Evolutionary conservation across 2,797 vertebrate species (phyloP).

Genomic region (Poecilia gillii): DNA sequence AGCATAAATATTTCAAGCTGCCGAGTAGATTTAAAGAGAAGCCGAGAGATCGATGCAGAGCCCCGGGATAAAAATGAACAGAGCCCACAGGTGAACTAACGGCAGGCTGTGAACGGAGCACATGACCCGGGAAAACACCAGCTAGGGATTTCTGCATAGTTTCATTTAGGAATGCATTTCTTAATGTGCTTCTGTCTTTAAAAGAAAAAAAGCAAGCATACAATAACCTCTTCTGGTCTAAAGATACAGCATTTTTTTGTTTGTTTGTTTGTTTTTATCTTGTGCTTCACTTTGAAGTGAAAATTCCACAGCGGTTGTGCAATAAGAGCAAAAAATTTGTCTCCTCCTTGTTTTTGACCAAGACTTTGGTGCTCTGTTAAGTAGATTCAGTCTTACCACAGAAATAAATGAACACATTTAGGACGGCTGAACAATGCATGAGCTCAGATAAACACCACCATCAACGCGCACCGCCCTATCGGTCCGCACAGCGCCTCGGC

Average conservation of each 20-base stretch:
- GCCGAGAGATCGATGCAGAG: not conserved
- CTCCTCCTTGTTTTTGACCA: slow-evolving; percentile 2
- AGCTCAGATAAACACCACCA: slow-evolving; percentile 15
- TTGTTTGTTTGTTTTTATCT: not conserved
- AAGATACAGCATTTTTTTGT: not conserved
- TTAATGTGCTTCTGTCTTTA: not conserved
- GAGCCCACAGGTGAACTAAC: slow-evolving; percentile 11
- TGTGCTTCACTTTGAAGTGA: slow-evolving; percentile 8
- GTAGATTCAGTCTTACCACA: slow-evolving; percentile 18
- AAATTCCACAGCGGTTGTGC: not conserved
- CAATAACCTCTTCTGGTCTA: not conserved
- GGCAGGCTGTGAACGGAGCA: slow-evolving; percentile 2
- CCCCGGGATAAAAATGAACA: not conserved
- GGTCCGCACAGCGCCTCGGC: slow-evolving; percentile 20
- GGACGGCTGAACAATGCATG: slow-evolving; percentile 2
- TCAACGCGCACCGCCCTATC: slow-evolving; percentile 18
- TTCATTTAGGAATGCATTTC: not conserved
- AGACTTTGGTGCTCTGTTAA: slow-evolving; percentile 10
- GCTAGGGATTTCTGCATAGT: not conserved
- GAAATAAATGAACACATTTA: slow-evolving; percentile 22
- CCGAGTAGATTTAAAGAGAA: slow-evolving; percentile 4
- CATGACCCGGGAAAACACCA: not conserved
- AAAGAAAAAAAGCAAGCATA: not conserved
- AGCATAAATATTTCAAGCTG: slow-evolving; percentile 5
- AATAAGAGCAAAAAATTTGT: not conserved